phyloP scores from a whole-genome alignment of 2,113 vertebrate genomes.

The Laticauda laticaudata region DNA sequence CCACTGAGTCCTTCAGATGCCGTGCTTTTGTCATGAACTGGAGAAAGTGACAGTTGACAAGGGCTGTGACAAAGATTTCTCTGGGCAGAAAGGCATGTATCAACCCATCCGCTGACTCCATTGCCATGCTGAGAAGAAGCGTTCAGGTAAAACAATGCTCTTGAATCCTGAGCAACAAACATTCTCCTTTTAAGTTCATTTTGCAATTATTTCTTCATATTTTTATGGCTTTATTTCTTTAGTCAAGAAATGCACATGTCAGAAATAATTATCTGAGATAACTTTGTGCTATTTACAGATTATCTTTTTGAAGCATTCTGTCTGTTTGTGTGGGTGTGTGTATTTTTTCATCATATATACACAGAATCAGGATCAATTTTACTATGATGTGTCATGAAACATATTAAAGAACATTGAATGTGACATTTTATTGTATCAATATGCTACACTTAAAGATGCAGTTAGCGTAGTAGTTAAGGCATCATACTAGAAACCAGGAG shows the following conservation, averaged over 20 bases:
- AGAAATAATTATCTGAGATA: conserved; percentile 60
- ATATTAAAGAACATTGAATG: neutral
- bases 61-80: too few relatives aligned
- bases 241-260: conserved; percentile 61
- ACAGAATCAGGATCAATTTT: neutral
- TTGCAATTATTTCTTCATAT: conserved; percentile 61
- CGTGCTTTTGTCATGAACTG: too few relatives aligned
- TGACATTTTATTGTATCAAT: neutral
- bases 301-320: conserved; percentile 38
- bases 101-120: too few relatives aligned
- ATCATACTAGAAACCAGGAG: too few relatives aligned
- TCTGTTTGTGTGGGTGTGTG: neutral
- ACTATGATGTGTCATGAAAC: neutral
- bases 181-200: conserved; percentile 50
- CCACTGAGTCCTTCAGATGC: too few relatives aligned
- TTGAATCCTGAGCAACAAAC: neutral
- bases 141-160: too few relatives aligned
- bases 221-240: conserved; percentile 55
- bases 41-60: too few relatives aligned
- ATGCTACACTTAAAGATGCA: too few relatives aligned
- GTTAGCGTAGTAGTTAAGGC: too few relatives aligned
- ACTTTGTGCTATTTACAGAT: conserved; percentile 51
- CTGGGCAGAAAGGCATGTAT: too few relatives aligned
- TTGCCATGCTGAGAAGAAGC: too few relatives aligned
- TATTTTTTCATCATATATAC: neutral